Base-by-base conservation (phyloP, 2,888 invertebrate genomes). In the Argyra leucocephala region DNA sequence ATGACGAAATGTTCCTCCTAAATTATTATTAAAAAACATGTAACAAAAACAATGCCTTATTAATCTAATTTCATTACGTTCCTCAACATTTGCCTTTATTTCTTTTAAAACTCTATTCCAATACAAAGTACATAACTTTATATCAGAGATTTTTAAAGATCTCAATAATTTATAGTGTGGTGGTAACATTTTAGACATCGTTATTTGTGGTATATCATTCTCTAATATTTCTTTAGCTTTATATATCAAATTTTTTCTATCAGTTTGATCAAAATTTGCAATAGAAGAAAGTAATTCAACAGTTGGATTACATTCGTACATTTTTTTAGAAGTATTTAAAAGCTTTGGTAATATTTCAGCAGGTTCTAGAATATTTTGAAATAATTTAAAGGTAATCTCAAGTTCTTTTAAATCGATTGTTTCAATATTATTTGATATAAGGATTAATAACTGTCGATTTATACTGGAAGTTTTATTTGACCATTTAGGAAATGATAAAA, bases 21-120 rank as follows among this genome's bases (percentile, higher is more conserved):
- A 71, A 71, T 83, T 82, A 64, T 80, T 81, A 68, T 82, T 82
- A 70, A 84, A 84, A 71, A 81, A 78, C 77, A 83, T 81, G 70
- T 85, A 85, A 66, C 81, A 81, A 65, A 81, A 78, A 67, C 81
- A 81, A 57, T 83, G 75, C 36, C 75, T 76, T 10, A 81, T 66
- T 58, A 82, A 71, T 62, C 74, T 73, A 58, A 75, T 70, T n/a
- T 71, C 61, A 36, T 72, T 70, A 26, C 72, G 72, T 59, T 76
- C 73, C 15, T 69, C 69, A 0, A 71, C 65, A 26, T 73, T 69
- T 2, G 69, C 66, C 10, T 78, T 71, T 57, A 84, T 66, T 59
- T 76, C 71, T 1, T 72, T 63, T 0, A 82, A 65, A 1, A 81
- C 75, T 64, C 75, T 75, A 10, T 76, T 72, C 84, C 84, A 84